These are phyloP conservation scores for Diglossa cyanea DNA, from an alignment of 2,797 vertebrate species.

Conservation along the genomic window DNA sequence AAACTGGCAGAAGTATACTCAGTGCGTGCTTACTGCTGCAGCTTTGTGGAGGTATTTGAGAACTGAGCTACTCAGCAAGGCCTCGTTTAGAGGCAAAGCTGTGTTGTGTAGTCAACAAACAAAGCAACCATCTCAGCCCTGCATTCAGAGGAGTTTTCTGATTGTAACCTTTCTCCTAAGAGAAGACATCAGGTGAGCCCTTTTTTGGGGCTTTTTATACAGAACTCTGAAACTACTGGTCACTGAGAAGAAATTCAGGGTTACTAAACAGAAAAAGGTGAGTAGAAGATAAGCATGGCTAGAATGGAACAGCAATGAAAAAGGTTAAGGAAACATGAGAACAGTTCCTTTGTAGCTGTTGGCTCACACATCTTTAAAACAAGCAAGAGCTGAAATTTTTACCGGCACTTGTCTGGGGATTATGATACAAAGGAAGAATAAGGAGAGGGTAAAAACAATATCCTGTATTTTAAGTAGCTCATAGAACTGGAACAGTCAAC, in stretches of 20 bases:
- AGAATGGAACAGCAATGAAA: neutral
- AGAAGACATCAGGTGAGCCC: neutral
- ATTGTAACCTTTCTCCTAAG: neutral
- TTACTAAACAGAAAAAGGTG: neutral
- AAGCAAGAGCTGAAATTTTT: neutral
- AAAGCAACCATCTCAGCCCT: neutral
- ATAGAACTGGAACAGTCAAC: neutral
- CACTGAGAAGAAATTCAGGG: neutral
- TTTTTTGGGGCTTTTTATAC: neutral
- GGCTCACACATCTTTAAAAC: neutral
- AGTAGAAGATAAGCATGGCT: neutral
- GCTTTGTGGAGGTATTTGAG: neutral
- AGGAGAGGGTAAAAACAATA: neutral
- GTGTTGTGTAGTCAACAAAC: neutral
- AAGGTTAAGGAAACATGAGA: neutral
- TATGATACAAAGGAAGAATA: neutral
- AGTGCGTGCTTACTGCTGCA: neutral
- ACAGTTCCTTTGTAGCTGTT: neutral
- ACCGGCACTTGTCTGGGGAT: neutral
- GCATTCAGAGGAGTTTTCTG: neutral
- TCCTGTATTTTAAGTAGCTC: neutral
- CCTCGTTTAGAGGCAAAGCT: neutral
- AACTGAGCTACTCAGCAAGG: neutral
- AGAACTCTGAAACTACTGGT: neutral
- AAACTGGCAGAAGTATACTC: neutral